Evolutionary conservation across 2,797 vertebrate genomes (phyloP), one percentile per base, ranked within the genome.

Genomic region (Leptatherina wallacei): DNA sequence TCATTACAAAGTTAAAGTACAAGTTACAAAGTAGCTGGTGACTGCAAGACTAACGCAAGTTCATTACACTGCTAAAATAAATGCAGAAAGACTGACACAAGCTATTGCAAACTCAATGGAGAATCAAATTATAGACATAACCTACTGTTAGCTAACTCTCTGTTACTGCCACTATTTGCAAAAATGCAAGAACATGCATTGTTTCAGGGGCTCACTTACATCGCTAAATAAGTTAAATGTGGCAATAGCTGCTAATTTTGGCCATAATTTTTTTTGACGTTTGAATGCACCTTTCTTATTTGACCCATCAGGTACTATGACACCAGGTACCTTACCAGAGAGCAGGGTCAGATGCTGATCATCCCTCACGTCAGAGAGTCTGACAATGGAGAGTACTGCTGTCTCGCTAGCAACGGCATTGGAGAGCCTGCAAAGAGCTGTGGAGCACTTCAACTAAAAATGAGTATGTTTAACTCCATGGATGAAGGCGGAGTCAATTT

Each of bases 391-490:
- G 95, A 98, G 61, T 99, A 98, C 81, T 99, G 98, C 89, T 99
- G 98, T 85, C 87, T 93, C 0, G 97, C 97, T 7, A 95, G 94
- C 42, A 99, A 99, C 0, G 96, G 97, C 0, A 87, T 99, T 1
- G 98, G 97, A 72, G 94, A 94, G 0, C 89, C 96, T 0, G 96
- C 94, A 0, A 96, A 97, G 90, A 99, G 97, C 75, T 99, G 98
- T 14, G 98, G 98, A 10, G 98, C 98, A 5, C 94, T 99, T 65
- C 98, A 99, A 92, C 96, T 99, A 30, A 99, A 99, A 94, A 99
- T 99, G 97, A 96, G 98, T 99, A 96, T n/a, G 27, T 38, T 49
- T 64, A 54, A 11, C 7, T 52, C 16, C 2, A 6, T 22, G 1
- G 0, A 11, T 65, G 18, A 22, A 27, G 2, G 36, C 12, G 9